A percentile compares a stretch with the other conserved stretches of the same genome.
phyloP scores from a whole-genome alignment of 2,888 invertebrate genomes.

The Acrobasis suavella region DNA sequence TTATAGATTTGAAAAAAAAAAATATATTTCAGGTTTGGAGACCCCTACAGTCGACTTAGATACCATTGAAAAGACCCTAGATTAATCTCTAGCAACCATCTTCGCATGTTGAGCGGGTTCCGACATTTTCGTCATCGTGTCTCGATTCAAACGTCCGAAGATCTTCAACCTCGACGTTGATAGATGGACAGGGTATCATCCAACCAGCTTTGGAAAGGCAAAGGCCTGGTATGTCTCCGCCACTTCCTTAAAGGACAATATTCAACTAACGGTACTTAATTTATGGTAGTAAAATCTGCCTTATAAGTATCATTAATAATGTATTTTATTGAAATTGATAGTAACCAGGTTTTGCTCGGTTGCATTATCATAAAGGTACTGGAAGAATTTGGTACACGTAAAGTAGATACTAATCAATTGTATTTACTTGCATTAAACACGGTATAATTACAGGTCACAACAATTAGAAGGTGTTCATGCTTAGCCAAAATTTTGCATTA shows the following conservation, averaged over 20 bases:
- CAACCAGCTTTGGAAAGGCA: not conserved
- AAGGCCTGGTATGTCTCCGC: not conserved
- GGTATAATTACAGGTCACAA: too few relatives aligned
- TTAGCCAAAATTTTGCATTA: too few relatives aligned
- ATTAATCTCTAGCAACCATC: not conserved
- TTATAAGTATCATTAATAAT: not conserved
- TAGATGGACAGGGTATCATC: not conserved
- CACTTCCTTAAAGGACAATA: not conserved
- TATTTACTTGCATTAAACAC: too few relatives aligned
- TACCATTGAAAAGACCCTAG: too few relatives aligned
- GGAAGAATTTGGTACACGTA: not conserved
- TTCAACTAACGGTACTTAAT: not conserved
- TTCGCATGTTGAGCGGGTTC: constrained; percentile 3
- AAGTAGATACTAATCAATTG: not conserved
- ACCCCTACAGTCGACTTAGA: too few relatives aligned
- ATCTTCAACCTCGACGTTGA: not conserved
- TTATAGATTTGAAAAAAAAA: too few relatives aligned
- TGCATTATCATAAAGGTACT: not conserved
- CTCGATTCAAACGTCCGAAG: constrained; percentile 9
- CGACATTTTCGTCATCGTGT: constrained; percentile 10
- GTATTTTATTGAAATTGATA: not conserved
- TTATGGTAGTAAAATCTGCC: constrained; percentile 3
- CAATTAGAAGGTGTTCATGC: too few relatives aligned
- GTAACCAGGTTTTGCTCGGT: not conserved
- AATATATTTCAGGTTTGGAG: too few relatives aligned